Evolutionary conservation across 2,797 vertebrate species (phyloP).

Genomic region (Hydrocynus forskahlii): DNA sequence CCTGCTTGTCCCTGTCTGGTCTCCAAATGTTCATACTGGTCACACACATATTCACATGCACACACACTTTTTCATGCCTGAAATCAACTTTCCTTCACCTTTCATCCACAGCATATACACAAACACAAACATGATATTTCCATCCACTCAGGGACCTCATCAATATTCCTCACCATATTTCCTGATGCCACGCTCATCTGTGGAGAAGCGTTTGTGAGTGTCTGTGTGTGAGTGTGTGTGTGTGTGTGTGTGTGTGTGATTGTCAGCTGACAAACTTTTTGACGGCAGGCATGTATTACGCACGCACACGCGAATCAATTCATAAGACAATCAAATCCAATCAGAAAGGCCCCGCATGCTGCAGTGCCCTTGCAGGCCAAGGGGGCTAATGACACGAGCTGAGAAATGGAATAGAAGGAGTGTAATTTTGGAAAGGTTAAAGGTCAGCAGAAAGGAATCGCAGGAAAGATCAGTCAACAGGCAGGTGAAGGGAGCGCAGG

Average conservation of each 20-base stretch:
- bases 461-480: constrained; percentile 42
- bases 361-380: constrained; percentile 1
- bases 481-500: constrained; percentile 31
- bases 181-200: constrained; percentile 23
- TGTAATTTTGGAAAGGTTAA: constrained; percentile 66
- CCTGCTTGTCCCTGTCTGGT: too few species aligned
- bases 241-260: constrained; percentile 13
- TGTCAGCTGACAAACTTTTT: constrained; percentile 73
- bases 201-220: not conserved
- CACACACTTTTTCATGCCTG: constrained; percentile 27
- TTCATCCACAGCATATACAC: not conserved
- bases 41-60: constrained; percentile 1
- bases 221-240: not conserved
- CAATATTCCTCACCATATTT: constrained; percentile 43
- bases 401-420: constrained; percentile 63
- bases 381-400: constrained; percentile 43
- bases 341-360: constrained; percentile 29
- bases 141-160: constrained; percentile 11
- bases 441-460: constrained; percentile 49
- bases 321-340: constrained; percentile 67
- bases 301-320: constrained; percentile 62
- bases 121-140: not conserved
- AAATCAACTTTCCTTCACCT: constrained; percentile 4
- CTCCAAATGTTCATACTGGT: too few species aligned
- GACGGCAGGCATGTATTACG: constrained; percentile 68